These are phyloP conservation scores for Colletes collaris DNA, from an alignment of 2,888 invertebrate species.

Conservation along the genomic window DNA sequence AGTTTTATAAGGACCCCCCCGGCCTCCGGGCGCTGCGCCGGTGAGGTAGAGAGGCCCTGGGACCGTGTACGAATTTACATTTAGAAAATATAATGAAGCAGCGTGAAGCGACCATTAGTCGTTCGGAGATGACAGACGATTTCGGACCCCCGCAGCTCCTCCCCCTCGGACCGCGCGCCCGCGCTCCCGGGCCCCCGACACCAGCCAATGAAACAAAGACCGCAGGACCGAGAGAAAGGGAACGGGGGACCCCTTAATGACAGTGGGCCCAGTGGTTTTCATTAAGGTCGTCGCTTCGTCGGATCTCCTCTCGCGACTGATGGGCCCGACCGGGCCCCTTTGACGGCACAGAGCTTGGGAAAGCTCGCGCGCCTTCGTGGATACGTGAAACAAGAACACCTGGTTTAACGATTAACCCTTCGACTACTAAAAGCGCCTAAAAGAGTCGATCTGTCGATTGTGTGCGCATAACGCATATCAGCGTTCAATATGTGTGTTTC, in stretches of 20 bases:
- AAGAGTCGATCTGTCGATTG: too few relatives aligned
- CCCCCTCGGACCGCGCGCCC: conserved; percentile 61
- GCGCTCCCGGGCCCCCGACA: conserved; percentile 55
- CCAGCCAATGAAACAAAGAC: conserved; percentile 78
- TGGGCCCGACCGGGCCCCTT: conserved; percentile 1
- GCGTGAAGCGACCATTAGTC: conserved; percentile 83
- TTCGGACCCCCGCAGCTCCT: conserved; percentile 82
- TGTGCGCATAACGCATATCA: too few relatives aligned
- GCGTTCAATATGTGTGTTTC: too few relatives aligned
- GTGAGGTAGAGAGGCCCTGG: conserved; percentile 65
- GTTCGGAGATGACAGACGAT: conserved; percentile 83
- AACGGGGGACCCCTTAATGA: conserved; percentile 69
- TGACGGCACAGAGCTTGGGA: too few relatives aligned
- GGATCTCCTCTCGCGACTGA: conserved; percentile 27
- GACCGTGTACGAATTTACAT: conserved; percentile 82
- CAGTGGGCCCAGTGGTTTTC: conserved; percentile 73
- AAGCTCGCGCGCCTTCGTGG: too few relatives aligned
- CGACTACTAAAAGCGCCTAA: too few relatives aligned
- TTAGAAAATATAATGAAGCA: conserved; percentile 83
- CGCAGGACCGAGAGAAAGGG: conserved; percentile 35
- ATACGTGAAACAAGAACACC: too few relatives aligned
- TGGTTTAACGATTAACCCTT: too few relatives aligned
- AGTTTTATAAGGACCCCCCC: conserved; percentile 78
- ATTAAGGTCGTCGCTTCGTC: conserved; percentile 59
- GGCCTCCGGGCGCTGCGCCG: conserved; percentile 69